Evolutionary conservation across 2,113 vertebrate genomes (phyloP), one percentile per base, ranked within the genome.

Genomic region (Oreochromis aureus): DNA sequence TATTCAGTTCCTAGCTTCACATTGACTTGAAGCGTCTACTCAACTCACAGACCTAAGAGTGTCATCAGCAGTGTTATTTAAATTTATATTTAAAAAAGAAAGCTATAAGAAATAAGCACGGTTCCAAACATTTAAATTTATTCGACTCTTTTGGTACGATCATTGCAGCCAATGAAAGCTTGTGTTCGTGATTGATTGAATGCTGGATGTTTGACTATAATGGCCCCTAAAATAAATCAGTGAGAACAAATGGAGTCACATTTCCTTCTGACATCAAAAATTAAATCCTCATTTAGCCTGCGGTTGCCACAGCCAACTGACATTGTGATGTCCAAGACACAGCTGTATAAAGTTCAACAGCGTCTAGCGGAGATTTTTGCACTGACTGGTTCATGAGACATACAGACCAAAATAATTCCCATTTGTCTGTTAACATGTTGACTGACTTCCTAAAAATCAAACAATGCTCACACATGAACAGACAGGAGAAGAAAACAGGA

Each of bases 401-500:
- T 89, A 30, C 76, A 80, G 86, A 89, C 89, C 34, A 86, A 94
- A 94, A 95, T 93, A 92, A 83, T 89, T 82, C 89, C 83, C 87
- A 71, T 83, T 91, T 90, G 86, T 87, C 84, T 89, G 89, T 36
- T 54, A 81, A 88, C 82, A 80, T 78, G 85, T 82, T 84, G 85
- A 56, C 69, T 61, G 83, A 86, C 88, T 93, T 96, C 69, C 69
- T 73, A 53, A 89, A 44, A 86, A 88, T 56, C 73, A 91, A 92
- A 95, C 94, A 94, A 94, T 92, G 81, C 73, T 27, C 48, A 82
- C 59, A 93, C 76, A 78, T 86, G 44, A 89, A 66, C 44, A 69
- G 86, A 87, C 87, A 19, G 51, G 80, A 81, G 78, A 85, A 92
- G 92, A 94, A 97, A 96, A 96, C 96, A 92, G 95, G 95, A 96